Percentiles rank a stretch among this genome's conserved stretches.
Conservation (phyloP, 37 sponge, comb jelly and placozoan species). For the Ianthella basta region DNA sequence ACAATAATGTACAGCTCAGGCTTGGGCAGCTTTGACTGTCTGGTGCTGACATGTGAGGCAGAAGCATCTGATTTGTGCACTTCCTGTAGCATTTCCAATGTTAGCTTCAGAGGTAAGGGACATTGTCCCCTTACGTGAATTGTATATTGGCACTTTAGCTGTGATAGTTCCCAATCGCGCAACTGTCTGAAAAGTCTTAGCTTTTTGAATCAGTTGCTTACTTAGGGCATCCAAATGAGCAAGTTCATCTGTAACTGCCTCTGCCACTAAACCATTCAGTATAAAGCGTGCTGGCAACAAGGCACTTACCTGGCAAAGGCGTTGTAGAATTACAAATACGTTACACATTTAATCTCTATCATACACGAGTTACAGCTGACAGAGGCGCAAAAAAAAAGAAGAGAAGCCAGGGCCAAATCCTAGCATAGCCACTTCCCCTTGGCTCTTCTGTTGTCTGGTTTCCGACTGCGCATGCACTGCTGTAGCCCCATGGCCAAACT, state of each 20-base stretch:
- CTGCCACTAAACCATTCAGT: slow-evolving; percentile 55
- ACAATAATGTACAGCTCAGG: slow-evolving; percentile 53
- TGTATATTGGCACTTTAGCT: slow-evolving; percentile 52
- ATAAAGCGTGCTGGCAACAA: slow-evolving; percentile 64
- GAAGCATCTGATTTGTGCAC: not conserved
- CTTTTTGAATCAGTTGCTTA: slow-evolving; percentile 56
- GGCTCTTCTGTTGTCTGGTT: too few species aligned
- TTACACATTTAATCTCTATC: too few species aligned
- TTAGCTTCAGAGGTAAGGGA: slow-evolving; percentile 49
- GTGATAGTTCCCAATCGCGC: slow-evolving; percentile 59
- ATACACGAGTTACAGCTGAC: too few species aligned
- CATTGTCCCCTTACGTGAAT: slow-evolving; percentile 34
- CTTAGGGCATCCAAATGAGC: slow-evolving; percentile 38
- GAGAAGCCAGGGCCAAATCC: too few species aligned
- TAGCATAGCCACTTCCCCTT: too few species aligned
- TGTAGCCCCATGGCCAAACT: too few species aligned
- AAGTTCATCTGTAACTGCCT: slow-evolving; percentile 51
- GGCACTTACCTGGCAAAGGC: too few species aligned
- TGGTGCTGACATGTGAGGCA: too few species aligned
- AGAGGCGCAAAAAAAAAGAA: too few species aligned
- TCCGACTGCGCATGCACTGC: too few species aligned
- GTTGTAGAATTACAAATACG: too few species aligned
- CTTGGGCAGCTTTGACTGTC: not conserved
- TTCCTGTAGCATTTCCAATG: slow-evolving; percentile 45
- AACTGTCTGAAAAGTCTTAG: slow-evolving; percentile 64